Conservation (phyloP, 2,888 invertebrate genomes). For the Pharmacophagus antenor region DNA sequence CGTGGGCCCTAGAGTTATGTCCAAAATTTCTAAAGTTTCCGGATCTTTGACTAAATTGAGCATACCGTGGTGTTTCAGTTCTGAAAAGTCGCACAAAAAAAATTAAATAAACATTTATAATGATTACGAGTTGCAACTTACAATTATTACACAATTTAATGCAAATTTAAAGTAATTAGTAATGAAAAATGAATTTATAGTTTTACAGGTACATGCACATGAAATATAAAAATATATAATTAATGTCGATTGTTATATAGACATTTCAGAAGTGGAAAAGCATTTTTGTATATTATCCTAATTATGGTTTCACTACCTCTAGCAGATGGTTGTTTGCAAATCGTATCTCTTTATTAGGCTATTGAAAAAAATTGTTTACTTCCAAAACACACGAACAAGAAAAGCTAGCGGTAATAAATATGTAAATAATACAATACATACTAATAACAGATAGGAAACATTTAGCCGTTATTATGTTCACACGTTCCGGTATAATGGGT, state of each 20-base stretch:
- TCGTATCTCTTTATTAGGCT: no score
- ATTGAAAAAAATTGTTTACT: no score
- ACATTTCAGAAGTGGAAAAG: no score
- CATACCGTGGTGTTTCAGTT: slow-evolving; percentile 61
- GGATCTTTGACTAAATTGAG: slow-evolving; percentile 52
- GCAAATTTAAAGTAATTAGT: neutral
- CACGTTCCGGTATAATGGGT: slow-evolving; percentile 46
- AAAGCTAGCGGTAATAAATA: neutral
- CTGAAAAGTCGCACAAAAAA: slow-evolving; percentile 48
- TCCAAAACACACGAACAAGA: no score
- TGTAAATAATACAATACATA: slow-evolving; percentile 4
- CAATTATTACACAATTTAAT: neutral
- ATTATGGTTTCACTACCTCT: no score
- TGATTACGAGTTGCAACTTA: neutral
- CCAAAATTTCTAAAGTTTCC: slow-evolving; percentile 51
- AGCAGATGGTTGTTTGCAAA: no score
- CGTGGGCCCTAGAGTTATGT: slow-evolving; percentile 53
- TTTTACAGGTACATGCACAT: no score
- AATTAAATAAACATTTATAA: neutral
- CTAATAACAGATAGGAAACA: slow-evolving; percentile 67
- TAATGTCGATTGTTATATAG: no score
- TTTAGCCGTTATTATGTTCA: slow-evolving; percentile 51
- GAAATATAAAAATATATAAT: no score
- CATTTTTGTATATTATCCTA: no score
- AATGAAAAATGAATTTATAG: no score